These are phyloP conservation scores for Peromyscus aztecus DNA, from an alignment of 2,797 vertebrate species.

Conservation along the genomic window DNA sequence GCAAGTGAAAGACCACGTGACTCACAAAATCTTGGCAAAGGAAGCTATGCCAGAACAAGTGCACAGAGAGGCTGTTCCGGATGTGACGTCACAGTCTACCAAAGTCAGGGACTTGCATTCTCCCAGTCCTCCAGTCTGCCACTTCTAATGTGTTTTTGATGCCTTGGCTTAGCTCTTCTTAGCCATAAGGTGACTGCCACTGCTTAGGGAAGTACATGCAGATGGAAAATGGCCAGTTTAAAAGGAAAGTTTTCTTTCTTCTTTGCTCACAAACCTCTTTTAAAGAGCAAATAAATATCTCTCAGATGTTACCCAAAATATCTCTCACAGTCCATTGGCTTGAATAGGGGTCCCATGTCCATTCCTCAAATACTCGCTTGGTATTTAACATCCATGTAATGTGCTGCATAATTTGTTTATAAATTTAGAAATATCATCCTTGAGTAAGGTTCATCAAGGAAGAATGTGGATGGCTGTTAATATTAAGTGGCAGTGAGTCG, in stretches of 20 bases:
- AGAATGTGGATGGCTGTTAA: neutral
- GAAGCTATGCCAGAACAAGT: neutral
- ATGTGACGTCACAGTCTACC: neutral
- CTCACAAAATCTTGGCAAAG: neutral
- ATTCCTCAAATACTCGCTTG: neutral
- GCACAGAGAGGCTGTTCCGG: neutral
- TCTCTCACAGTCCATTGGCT: neutral
- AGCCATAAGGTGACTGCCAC: neutral
- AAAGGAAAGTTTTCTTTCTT: neutral
- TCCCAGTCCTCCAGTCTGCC: neutral
- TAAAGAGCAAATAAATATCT: slow-evolving; percentile 20
- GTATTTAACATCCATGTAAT: slow-evolving; percentile 7
- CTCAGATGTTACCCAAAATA: neutral
- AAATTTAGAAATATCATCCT: slow-evolving; percentile 28
- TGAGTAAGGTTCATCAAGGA: slow-evolving; percentile 15
- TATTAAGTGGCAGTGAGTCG: neutral
- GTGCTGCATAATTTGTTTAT: slow-evolving; percentile 31
- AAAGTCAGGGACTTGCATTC: neutral
- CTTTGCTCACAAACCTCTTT: neutral
- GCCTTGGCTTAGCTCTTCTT: neutral
- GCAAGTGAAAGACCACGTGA: neutral
- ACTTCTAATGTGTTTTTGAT: neutral
- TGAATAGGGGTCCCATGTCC: neutral
- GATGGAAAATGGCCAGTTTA: neutral
- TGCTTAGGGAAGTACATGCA: neutral